phyloP scores from a whole-genome alignment of 2,888 invertebrate species.

The Agrotis clavis region DNA sequence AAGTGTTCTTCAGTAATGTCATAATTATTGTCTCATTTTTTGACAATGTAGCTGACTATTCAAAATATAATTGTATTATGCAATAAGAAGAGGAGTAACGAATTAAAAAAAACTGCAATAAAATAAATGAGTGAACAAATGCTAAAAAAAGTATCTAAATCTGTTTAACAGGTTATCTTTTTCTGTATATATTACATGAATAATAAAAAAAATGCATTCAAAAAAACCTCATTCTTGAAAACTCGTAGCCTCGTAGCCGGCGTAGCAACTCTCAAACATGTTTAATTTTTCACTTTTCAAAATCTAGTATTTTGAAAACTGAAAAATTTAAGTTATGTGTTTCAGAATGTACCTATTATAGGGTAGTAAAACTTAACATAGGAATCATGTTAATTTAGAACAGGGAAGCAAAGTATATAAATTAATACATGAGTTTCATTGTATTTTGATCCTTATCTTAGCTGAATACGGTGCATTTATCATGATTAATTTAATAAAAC shows the following conservation, averaged over 20 bases:
- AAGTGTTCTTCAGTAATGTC: neutral
- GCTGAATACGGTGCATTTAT: neutral
- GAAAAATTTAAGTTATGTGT: too few species aligned
- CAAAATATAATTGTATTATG: too few species aligned
- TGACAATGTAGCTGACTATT: too few species aligned
- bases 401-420: neutral
- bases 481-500: neutral
- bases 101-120: too few species aligned
- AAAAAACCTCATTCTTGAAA: neutral
- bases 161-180: too few species aligned
- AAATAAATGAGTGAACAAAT: too few species aligned
- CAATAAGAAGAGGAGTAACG: too few species aligned
- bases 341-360: too few species aligned
- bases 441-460: neutral
- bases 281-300: too few species aligned
- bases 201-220: neutral
- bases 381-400: neutral
- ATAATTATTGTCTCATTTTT: neutral
- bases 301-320: too few species aligned
- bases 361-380: neutral
- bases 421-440: neutral
- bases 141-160: too few species aligned
- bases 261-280: neutral
- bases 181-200: too few species aligned
- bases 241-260: neutral